A percentile compares a stretch with the other conserved stretches of the same genome.
Evolutionary conservation across 2,113 vertebrate species (phyloP).

Genomic region (Myanophis thanlyinensis): DNA sequence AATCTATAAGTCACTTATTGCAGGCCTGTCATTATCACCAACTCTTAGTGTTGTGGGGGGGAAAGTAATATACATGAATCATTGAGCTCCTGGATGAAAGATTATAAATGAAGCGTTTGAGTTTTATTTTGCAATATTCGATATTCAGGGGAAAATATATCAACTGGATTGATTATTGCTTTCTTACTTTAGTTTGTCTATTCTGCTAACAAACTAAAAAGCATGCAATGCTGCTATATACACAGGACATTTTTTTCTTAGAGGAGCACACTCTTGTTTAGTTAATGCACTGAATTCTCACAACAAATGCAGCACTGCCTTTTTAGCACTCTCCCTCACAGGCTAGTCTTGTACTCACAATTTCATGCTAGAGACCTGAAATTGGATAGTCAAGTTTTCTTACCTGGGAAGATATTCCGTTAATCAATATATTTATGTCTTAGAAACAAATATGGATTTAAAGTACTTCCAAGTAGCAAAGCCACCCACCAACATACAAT

Average conservation of each 20-base stretch:
- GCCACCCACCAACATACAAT: neutral
- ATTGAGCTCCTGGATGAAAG: no score
- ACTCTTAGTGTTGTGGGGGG: no score
- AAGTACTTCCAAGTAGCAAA: neutral
- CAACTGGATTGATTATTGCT: neutral
- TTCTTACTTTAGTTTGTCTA: neutral
- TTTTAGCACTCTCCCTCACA: neutral
- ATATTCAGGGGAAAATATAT: neutral
- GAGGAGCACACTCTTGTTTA: neutral
- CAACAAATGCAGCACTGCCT: neutral
- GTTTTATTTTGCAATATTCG: neutral
- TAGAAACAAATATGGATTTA: neutral
- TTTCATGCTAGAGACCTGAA: neutral
- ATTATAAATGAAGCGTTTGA: neutral
- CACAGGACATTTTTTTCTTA: rapidly evolving
- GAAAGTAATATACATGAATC: no score
- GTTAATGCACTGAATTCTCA: neutral
- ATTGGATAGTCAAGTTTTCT: neutral
- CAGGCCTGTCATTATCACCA: no score
- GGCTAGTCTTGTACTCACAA: no score
- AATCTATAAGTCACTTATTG: no score
- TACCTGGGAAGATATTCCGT: neutral
- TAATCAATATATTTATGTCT: neutral
- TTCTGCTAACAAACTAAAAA: neutral
- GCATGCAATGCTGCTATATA: neutral